A percentile compares a stretch with the other conserved stretches of the same genome.
These are phyloP conservation scores for Anas capensis DNA, from an alignment of 2,797 vertebrate genomes.

Conservation along the genomic window DNA sequence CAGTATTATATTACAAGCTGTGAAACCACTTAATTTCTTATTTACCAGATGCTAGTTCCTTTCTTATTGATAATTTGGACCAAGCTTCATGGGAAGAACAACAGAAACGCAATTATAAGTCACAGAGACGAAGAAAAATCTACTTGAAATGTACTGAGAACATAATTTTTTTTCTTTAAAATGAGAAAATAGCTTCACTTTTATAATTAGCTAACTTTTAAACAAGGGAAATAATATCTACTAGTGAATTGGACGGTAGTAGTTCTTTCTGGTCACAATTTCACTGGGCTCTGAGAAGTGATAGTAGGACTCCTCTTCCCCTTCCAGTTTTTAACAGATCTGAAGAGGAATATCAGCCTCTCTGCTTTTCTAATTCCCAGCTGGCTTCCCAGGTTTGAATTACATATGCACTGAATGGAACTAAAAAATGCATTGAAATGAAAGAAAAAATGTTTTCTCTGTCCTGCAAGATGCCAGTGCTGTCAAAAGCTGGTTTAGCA, in stretches of 20 bases:
- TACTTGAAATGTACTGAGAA: not conserved
- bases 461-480: not conserved
- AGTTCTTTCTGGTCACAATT: not conserved
- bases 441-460: not conserved
- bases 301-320: not conserved
- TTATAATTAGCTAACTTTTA: not conserved
- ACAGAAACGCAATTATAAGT: not conserved
- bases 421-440: not conserved
- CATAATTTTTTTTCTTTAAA: not conserved
- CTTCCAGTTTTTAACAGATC: not conserved
- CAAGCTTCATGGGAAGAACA: not conserved
- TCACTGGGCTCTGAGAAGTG: not conserved
- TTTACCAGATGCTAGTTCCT: not conserved
- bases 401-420: not conserved
- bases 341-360: not conserved
- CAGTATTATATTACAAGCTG: not conserved
- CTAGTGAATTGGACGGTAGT: not conserved
- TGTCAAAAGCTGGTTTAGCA: conserved; percentile 48
- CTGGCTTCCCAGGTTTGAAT: conserved; percentile 41
- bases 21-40: not conserved
- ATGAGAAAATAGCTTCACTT: not conserved
- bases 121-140: not conserved
- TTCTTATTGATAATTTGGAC: not conserved
- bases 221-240: not conserved
- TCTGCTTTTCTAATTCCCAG: not conserved